These are phyloP conservation scores for Montipora cactus DNA, from an alignment of 64 coral and sea anemone species.

Conservation along the genomic window DNA sequence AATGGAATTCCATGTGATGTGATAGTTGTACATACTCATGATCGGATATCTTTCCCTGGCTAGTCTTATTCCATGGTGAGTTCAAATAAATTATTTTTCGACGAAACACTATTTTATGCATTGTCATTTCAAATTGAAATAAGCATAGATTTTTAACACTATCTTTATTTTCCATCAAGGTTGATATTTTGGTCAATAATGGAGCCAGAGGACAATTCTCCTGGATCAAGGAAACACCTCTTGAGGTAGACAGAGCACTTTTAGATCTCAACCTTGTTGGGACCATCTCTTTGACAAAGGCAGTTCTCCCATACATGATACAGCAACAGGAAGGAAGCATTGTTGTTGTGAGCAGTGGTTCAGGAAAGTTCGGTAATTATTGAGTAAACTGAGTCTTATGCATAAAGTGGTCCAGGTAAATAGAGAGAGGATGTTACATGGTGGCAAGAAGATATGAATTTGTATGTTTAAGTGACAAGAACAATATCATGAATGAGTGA, in stretches of 20 bases:
- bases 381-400: background rate
- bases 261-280: slow-evolving; percentile 79
- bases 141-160: no score
- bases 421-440: no score
- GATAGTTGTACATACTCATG: no score
- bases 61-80: no score
- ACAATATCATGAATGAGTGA: no score
- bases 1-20: no score
- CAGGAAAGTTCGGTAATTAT: slow-evolving; percentile 57
- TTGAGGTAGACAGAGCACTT: slow-evolving; percentile 66
- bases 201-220: slow-evolving; percentile 44
- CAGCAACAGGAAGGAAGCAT: slow-evolving; percentile 58
- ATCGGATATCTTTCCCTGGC: no score
- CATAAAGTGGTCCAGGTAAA: background rate
- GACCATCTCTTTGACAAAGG: slow-evolving; percentile 84
- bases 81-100: no score
- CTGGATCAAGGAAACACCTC: slow-evolving; percentile 54
- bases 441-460: background rate
- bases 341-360: slow-evolving; percentile 75
- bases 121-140: no score
- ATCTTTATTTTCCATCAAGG: background rate
- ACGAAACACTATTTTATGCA: no score
- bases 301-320: slow-evolving; percentile 85
- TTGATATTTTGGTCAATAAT: slow-evolving; percentile 87
- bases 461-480: background rate